A percentile compares a stretch with the other conserved stretches of the same genome.
Evolutionary conservation across 2,113 vertebrate genomes (phyloP).

Genomic region (Jaculus jaculus): DNA sequence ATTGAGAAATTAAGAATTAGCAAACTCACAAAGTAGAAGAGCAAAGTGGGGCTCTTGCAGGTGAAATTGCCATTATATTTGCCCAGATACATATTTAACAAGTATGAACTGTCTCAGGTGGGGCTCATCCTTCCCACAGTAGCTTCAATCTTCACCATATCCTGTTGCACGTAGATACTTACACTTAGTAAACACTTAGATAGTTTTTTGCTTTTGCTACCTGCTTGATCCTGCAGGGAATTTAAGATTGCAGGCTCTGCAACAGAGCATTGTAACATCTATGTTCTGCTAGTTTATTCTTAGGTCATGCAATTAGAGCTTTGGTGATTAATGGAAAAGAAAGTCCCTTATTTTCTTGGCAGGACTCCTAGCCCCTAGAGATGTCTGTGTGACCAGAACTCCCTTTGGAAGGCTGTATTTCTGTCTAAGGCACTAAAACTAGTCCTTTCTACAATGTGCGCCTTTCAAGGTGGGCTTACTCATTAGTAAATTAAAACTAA

Average conservation of each 20-base stretch:
- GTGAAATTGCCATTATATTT: background rate
- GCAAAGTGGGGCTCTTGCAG: background rate
- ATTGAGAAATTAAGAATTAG: background rate
- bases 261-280: background rate
- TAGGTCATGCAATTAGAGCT: background rate
- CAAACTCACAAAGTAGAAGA: background rate
- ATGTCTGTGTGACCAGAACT: background rate
- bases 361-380: background rate
- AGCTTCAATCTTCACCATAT: background rate
- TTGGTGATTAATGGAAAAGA: background rate
- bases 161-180: too few species aligned
- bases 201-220: background rate
- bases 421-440: background rate
- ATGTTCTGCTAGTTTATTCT: background rate
- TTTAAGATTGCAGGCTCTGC: background rate
- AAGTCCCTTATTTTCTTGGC: constrained; percentile 24
- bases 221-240: background rate
- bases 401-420: background rate
- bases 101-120: background rate
- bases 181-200: too few species aligned
- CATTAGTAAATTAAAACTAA: background rate
- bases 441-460: background rate
- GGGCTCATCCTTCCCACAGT: background rate
- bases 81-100: background rate
- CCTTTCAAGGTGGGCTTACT: background rate